Percentiles rank a stretch among this genome's conserved stretches.
These are phyloP conservation scores for Accipiter virgatus DNA, from an alignment of 2,113 vertebrate genomes.

Conservation along the genomic window DNA sequence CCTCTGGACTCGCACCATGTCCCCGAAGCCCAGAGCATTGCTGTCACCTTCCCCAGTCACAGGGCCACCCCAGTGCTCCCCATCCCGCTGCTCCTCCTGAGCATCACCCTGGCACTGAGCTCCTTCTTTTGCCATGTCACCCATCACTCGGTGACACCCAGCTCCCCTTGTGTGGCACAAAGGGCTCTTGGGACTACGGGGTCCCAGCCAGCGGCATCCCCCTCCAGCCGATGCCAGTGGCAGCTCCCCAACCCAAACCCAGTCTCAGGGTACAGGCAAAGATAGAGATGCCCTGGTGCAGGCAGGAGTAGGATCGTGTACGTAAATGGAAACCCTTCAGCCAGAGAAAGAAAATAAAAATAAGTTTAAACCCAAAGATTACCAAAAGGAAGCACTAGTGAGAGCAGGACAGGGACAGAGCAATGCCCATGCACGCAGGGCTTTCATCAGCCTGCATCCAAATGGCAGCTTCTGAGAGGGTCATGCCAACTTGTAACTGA, in stretches of 20 bases:
- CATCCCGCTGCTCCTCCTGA: accelerated
- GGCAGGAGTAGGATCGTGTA: background rate
- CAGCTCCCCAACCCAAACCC: background rate
- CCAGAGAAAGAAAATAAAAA: background rate
- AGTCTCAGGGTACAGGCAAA: background rate
- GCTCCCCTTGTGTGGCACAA: background rate
- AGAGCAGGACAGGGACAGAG: background rate
- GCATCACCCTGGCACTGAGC: background rate
- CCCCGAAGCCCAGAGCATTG: background rate
- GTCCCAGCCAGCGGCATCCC: background rate
- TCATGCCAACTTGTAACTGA: background rate
- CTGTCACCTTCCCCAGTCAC: background rate
- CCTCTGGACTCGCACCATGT: accelerated
- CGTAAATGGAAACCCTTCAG: background rate
- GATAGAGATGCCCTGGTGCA: background rate
- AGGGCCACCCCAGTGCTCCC: background rate
- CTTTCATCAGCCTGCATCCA: background rate
- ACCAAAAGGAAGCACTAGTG: background rate
- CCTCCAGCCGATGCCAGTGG: background rate
- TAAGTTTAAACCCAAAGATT: background rate
- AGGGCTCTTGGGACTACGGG: background rate
- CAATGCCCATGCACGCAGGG: accelerated
- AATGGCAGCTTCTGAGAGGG: background rate
- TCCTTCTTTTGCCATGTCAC: background rate
- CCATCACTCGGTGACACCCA: background rate